phyloP scores from a whole-genome alignment of 2,888 invertebrate species.

The Rhodophaea formosa region DNA sequence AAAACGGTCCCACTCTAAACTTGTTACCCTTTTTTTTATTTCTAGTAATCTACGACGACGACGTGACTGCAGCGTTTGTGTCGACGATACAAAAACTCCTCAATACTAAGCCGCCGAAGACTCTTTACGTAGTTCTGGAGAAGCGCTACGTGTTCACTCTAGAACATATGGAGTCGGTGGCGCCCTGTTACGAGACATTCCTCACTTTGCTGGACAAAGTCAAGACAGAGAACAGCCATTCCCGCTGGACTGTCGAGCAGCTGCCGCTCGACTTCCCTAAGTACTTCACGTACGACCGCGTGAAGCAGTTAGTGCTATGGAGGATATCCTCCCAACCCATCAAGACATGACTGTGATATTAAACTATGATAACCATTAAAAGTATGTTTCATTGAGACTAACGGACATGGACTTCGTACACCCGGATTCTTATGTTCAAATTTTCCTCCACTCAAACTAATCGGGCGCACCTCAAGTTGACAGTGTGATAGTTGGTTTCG shows the following conservation, averaged over 20 bases:
- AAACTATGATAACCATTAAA: conserved; percentile 23
- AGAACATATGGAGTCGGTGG: conserved; percentile 89
- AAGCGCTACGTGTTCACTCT: conserved; percentile 93
- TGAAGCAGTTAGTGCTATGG: conserved; percentile 88
- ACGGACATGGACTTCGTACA: background rate
- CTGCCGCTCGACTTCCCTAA: conserved; percentile 87
- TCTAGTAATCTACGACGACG: conserved; percentile 92
- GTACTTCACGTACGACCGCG: conserved; percentile 90
- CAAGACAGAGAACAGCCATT: conserved; percentile 60
- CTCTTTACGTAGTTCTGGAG: conserved; percentile 88
- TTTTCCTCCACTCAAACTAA: too few relatives aligned
- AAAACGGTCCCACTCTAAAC: too few relatives aligned
- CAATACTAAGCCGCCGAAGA: conserved; percentile 80
- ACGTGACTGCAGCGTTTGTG: conserved; percentile 89
- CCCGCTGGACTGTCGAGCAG: conserved; percentile 82
- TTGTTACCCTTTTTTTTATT: conserved; percentile 38
- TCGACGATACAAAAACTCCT: conserved; percentile 86
- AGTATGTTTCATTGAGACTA: background rate
- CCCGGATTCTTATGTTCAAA: too few relatives aligned
- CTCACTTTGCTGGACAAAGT: conserved; percentile 81
- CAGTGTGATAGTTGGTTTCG: too few relatives aligned
- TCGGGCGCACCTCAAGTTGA: too few relatives aligned
- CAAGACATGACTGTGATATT: conserved; percentile 46
- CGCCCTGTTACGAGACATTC: conserved; percentile 94
- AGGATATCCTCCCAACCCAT: conserved; percentile 76